These are phyloP conservation scores for Chouioia cunea DNA, from an alignment of 2,888 invertebrate genomes.

Conservation along the genomic window DNA sequence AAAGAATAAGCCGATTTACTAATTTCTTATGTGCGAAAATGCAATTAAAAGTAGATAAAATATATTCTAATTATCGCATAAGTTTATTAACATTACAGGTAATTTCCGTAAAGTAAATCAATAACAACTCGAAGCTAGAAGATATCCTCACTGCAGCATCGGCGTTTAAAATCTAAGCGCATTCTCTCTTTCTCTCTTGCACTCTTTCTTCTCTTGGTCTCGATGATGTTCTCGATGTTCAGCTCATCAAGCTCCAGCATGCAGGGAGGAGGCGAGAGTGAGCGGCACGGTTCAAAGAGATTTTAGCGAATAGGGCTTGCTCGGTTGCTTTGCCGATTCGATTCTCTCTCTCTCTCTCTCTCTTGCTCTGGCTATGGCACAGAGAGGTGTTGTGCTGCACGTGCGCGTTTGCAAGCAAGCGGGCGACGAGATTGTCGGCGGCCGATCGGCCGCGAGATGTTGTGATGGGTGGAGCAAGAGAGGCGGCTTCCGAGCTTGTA, in stretches of 20 bases:
- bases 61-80: no score
- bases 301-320: constrained; percentile 28
- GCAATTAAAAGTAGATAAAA: no score
- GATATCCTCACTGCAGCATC: neutral
- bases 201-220: no score
- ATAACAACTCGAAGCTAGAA: no score
- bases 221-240: constrained; percentile 8
- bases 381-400: neutral
- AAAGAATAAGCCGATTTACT: no score
- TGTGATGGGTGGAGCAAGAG: constrained; percentile 68
- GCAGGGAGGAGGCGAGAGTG: neutral
- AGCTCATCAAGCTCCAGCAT: neutral
- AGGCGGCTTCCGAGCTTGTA: constrained; percentile 69
- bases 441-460: constrained; percentile 58
- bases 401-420: neutral
- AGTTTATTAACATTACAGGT: no score
- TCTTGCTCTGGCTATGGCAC: no score
- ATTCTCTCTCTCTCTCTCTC: no score
- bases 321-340: constrained; percentile 47
- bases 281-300: constrained; percentile 35
- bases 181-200: neutral
- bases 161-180: constrained; percentile 24
- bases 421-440: constrained; percentile 32
- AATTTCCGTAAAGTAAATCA: no score
- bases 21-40: no score